Evolutionary conservation across 2,888 invertebrate species (phyloP).

Genomic region (Osedax frankpressi): DNA sequence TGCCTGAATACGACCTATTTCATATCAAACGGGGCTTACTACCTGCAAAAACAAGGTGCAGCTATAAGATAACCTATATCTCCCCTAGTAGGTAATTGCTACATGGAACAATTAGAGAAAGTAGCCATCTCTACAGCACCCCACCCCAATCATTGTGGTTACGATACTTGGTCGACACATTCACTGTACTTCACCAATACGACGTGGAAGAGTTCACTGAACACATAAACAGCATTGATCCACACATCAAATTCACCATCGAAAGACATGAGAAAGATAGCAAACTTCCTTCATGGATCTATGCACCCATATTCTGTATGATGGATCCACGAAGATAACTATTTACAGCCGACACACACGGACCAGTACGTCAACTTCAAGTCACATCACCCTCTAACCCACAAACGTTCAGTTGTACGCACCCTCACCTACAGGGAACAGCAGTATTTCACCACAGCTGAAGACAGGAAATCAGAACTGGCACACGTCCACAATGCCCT

Average conservation of each 20-base stretch:
- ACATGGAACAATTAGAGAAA: slow-evolving; percentile 12
- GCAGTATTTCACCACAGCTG: background rate
- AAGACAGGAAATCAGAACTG: background rate
- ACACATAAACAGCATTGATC: slow-evolving; percentile 8
- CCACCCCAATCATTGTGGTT: background rate
- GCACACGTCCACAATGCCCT: background rate
- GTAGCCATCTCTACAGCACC: background rate
- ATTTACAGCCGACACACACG: background rate
- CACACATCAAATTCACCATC: slow-evolving; percentile 9
- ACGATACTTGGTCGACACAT: background rate
- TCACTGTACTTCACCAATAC: background rate
- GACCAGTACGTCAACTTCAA: slow-evolving; percentile 9
- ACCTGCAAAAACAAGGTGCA: slow-evolving; percentile 8
- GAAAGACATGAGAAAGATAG: slow-evolving; percentile 2
- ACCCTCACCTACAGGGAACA: background rate
- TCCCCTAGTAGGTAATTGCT: background rate
- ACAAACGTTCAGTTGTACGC: background rate
- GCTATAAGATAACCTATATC: slow-evolving; percentile 8
- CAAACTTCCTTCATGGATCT: background rate
- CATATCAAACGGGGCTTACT: background rate
- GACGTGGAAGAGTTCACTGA: background rate
- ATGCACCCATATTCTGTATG: background rate
- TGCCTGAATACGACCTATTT: slow-evolving; percentile 11
- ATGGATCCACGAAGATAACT: slow-evolving; percentile 7
- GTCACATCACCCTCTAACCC: slow-evolving; percentile 1